Evolutionary conservation across 2,888 invertebrate genomes (phyloP).

Genomic region (Helicoverpa assulta): DNA sequence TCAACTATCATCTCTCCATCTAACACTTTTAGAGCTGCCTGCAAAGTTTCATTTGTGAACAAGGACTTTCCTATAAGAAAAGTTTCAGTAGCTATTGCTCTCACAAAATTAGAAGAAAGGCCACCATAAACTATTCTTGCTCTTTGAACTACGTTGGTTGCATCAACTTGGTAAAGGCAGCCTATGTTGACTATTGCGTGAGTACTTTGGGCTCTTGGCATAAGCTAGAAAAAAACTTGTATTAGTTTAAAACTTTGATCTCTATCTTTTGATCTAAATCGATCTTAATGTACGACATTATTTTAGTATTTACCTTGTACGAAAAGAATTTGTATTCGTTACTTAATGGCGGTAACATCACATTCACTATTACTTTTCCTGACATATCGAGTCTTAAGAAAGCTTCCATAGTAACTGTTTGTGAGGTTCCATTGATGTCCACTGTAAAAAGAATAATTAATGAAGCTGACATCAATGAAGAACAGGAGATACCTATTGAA

Average conservation of each 20-base stretch:
- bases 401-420: conserved; percentile 74
- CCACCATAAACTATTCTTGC: conserved; percentile 90
- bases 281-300: too few species aligned
- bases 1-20: conserved; percentile 71
- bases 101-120: conserved; percentile 80
- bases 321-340: conserved; percentile 88
- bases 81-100: conserved; percentile 89
- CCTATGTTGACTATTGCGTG: conserved; percentile 94
- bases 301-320: conserved; percentile 89
- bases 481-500: too few species aligned
- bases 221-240: conserved; percentile 87
- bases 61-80: conserved; percentile 81
- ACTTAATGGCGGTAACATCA: conserved; percentile 88
- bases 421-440: conserved; percentile 29
- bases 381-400: conserved; percentile 83
- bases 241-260: background rate
- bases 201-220: conserved; percentile 93
- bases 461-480: background rate
- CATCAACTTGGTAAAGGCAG: conserved; percentile 87
- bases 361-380: conserved; percentile 86
- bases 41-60: conserved; percentile 80
- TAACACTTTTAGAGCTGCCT: conserved; percentile 72
- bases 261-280: too few species aligned
- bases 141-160: conserved; percentile 63
- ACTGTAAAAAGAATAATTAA: conserved; percentile 24